Conservation (phyloP, 2,888 invertebrate species). For the Heliconius ethilla region DNA sequence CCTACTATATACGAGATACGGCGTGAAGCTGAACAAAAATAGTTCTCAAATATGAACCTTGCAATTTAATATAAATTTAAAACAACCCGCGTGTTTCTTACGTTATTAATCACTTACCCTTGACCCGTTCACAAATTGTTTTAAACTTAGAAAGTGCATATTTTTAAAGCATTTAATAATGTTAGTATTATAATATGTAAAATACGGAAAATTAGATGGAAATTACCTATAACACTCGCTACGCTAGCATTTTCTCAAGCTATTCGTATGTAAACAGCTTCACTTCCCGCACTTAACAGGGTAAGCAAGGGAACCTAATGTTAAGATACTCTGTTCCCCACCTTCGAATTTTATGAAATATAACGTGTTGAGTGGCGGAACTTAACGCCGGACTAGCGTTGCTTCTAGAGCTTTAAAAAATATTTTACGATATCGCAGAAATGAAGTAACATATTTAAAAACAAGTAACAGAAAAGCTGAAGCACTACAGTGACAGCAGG, state of each 20-base stretch:
- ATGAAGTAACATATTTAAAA: neutral
- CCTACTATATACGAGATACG: neutral
- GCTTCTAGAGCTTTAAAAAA: too few relatives aligned
- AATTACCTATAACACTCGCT: too few relatives aligned
- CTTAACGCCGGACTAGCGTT: too few relatives aligned
- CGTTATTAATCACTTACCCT: neutral
- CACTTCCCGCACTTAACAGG: too few relatives aligned
- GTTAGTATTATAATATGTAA: conserved; percentile 38
- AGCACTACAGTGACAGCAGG: neutral
- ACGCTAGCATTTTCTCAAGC: too few relatives aligned
- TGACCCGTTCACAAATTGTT: neutral
- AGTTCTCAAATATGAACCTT: neutral
- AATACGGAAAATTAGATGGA: conserved; percentile 27
- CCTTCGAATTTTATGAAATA: too few relatives aligned
- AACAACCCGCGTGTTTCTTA: neutral
- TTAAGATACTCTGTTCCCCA: too few relatives aligned
- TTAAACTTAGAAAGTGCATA: neutral
- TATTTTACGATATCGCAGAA: neutral
- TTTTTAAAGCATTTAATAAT: conserved; percentile 26
- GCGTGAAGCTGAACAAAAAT: neutral
- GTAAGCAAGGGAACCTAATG: too few relatives aligned
- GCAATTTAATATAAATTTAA: neutral
- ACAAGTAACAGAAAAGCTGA: neutral
- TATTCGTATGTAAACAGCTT: too few relatives aligned
- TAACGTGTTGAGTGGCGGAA: too few relatives aligned